Conservation (phyloP, 2,797 vertebrate genomes). For the Glyptemys insculpta region DNA sequence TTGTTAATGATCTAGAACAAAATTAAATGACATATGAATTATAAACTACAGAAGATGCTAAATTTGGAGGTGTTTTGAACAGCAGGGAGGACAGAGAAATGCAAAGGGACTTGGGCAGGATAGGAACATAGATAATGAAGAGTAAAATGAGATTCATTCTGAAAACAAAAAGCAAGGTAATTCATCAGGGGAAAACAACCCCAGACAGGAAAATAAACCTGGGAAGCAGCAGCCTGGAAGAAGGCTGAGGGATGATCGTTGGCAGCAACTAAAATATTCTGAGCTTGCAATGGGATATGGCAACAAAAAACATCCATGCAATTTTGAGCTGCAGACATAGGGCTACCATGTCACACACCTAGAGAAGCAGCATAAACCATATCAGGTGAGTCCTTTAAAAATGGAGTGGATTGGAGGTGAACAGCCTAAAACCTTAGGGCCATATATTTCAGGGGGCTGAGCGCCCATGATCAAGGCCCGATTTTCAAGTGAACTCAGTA, state of each 20-base stretch:
- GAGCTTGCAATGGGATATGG: not conserved
- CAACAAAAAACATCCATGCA: not conserved
- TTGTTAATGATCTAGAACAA: conserved; percentile 69
- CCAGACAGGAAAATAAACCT: not conserved
- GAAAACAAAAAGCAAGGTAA: not conserved
- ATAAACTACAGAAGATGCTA: conserved; percentile 27
- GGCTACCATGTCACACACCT: not conserved
- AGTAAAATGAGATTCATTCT: not conserved
- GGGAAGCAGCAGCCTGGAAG: not conserved
- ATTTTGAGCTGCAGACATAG: not conserved
- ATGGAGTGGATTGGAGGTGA: not conserved
- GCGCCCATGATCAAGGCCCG: not conserved
- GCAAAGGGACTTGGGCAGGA: not conserved
- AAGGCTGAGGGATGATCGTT: not conserved
- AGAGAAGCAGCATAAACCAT: not conserved
- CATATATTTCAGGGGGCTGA: not conserved
- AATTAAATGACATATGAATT: conserved; percentile 62
- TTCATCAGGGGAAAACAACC: not conserved
- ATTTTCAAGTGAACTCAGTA: conserved; percentile 1
- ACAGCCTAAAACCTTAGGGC: not conserved
- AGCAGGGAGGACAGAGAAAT: not conserved
- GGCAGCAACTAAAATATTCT: conserved; percentile 21
- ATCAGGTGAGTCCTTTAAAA: not conserved
- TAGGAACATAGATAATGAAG: not conserved
- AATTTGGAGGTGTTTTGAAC: conserved; percentile 15